These are phyloP conservation scores for Pseudobourletiella spinata DNA, from an alignment of 1,140 invertebrate genomes.

Conservation along the genomic window DNA sequence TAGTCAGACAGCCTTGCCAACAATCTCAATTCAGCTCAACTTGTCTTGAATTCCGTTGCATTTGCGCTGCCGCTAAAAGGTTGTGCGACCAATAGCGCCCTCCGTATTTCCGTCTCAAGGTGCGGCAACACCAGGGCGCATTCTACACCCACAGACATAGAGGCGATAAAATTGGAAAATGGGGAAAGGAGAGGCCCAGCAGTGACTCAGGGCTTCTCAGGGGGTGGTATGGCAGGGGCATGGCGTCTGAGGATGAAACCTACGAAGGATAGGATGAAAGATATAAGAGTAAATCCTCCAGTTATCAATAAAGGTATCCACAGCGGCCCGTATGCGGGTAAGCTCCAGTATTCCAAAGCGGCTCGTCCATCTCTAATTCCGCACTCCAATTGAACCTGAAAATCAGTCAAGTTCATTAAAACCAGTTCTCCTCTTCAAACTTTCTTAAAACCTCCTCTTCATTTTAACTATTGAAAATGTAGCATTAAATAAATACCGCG, in stretches of 20 bases:
- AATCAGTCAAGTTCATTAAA: conserved; percentile 1
- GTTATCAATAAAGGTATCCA: conserved; percentile 7
- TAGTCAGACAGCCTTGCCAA: too few relatives aligned
- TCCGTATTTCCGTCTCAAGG: too few relatives aligned
- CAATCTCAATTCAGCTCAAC: too few relatives aligned
- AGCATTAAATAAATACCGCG: not conserved
- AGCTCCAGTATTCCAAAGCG: conserved; percentile 9
- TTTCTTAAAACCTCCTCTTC: not conserved
- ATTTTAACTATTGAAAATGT: too few relatives aligned
- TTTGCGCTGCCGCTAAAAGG: too few relatives aligned
- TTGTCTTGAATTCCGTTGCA: too few relatives aligned
- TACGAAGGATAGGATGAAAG: conserved; percentile 3
- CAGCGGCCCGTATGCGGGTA: not conserved
- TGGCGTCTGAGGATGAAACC: conserved; percentile 20
- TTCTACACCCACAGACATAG: too few relatives aligned
- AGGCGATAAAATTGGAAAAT: too few relatives aligned
- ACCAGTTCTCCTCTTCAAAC: not conserved
- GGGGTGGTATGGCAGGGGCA: conserved; percentile 14
- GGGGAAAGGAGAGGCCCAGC: too few relatives aligned
- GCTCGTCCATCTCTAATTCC: conserved; percentile 7
- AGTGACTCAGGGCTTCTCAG: conserved; percentile 22
- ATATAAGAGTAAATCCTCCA: conserved; percentile 11
- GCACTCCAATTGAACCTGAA: conserved; percentile 20
- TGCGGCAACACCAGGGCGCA: too few relatives aligned
- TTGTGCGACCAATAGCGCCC: too few relatives aligned